Evolutionary conservation across 2,797 vertebrate species (phyloP), one percentile per base, ranked within the genome.

Genomic region (Silurus aristotelis): DNA sequence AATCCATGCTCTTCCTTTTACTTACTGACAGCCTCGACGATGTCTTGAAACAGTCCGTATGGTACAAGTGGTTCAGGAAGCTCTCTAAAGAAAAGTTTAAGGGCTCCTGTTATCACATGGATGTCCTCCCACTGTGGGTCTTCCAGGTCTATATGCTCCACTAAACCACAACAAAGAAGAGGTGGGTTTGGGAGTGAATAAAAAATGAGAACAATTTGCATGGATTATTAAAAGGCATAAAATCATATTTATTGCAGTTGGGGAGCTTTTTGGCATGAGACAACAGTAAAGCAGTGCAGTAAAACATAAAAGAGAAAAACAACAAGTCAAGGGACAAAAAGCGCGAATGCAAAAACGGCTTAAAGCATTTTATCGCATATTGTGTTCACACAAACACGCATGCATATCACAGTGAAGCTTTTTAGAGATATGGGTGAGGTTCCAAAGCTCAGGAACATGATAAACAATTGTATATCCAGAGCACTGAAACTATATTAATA

Each of bases 41-140:
- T 96, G 93, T 95, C 94, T 6, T 91, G 94, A 84, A 97, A 97
- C 91, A 96, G 89, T 84, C 87, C 80, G 82, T 90, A 95, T 22
- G 97, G 96, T 46, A 98, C 91, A 56, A 98, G 92, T 0, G 97
- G 97, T 90, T 99, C 96, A 0, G 97, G 97, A 71, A 99, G 95
- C 93, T 99, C 97, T 2, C 97, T 94, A 79, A 99, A 96, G 91
- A 99, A 99, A 84, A 99, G 96, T 91, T 99, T 99, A 85, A 98
- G 92, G 71, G 97, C 97, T 58, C 97, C 97, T 0, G 96, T 97
- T 92, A 99, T 92, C 89, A 98, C 97, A 5, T 99, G 97, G 82
- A 99, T 92, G 85, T 99, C 97, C 72, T 97, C 97, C 97, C 97
- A 99, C 85, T 97, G 95, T 0, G 94, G 94, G 86, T 94, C 92